phyloP scores from a whole-genome alignment of 2,113 vertebrate species.

The Toxotes chatareus region DNA sequence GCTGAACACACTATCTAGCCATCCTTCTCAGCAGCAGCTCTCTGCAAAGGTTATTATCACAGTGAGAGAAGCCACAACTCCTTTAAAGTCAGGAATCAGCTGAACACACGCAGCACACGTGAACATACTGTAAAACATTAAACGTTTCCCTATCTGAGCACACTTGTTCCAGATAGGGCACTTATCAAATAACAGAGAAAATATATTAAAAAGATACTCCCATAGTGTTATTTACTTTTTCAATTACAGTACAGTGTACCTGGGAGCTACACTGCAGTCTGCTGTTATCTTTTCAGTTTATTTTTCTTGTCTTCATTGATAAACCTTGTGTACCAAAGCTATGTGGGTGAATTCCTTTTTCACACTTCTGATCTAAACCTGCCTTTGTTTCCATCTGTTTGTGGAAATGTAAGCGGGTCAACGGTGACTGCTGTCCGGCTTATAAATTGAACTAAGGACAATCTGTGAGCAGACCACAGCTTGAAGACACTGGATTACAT shows the following conservation, averaged over 20 bases:
- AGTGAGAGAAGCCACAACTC: constrained; percentile 20
- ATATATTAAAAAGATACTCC: constrained; percentile 18
- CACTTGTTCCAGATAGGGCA: too few species aligned
- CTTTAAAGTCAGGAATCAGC: constrained; percentile 25
- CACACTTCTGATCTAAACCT: constrained; percentile 22
- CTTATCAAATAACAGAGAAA: background rate
- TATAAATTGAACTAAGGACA: background rate
- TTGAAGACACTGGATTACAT: background rate
- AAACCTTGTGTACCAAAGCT: constrained; percentile 15
- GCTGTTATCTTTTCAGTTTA: constrained; percentile 9
- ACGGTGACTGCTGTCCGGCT: background rate
- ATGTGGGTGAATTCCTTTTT: background rate
- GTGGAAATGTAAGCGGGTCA: background rate
- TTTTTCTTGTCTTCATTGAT: constrained; percentile 20
- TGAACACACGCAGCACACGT: background rate
- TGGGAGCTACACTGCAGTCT: background rate
- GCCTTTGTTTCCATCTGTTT: constrained; percentile 26
- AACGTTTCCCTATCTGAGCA: background rate
- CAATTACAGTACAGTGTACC: constrained; percentile 13
- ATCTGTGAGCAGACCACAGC: background rate
- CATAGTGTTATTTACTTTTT: constrained; percentile 10
- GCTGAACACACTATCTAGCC: constrained; percentile 27
- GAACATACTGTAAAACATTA: background rate
- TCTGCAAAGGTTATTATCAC: constrained; percentile 53
- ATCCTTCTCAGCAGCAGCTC: constrained; percentile 37